Percentiles rank a stretch among this genome's conserved stretches.
Conservation (phyloP, 2,113 vertebrate genomes). For the Silurus asotus region DNA sequence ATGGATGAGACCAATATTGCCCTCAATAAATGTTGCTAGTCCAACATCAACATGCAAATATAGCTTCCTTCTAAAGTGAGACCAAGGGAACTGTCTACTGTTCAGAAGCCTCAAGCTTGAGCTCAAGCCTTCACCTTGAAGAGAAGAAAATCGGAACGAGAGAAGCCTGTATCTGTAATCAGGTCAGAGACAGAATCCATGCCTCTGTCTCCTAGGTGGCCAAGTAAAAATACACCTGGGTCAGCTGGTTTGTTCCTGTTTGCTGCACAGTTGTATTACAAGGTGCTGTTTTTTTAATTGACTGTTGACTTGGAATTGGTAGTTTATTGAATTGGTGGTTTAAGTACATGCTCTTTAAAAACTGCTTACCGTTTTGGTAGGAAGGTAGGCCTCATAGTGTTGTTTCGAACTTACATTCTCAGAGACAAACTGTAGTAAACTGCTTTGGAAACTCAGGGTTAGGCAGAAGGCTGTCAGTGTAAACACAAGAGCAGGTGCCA, state of each 20-base stretch:
- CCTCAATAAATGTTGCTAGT: background rate
- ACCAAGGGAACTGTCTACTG: background rate
- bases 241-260: background rate
- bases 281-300: background rate
- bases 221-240: constrained; percentile 16
- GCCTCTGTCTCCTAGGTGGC: background rate
- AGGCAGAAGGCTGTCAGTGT: background rate
- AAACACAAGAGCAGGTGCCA: constrained; percentile 25
- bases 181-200: constrained; percentile 27
- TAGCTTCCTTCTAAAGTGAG: background rate
- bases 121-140: constrained; percentile 5
- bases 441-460: background rate
- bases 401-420: background rate
- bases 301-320: background rate
- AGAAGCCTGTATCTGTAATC: background rate
- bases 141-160: constrained; percentile 10
- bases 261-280: background rate
- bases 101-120: background rate
- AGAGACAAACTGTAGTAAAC: background rate
- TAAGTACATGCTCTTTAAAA: constrained; percentile 2
- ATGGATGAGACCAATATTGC: background rate
- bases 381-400: background rate
- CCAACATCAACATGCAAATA: constrained; percentile 6
- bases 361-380: background rate
- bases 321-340: constrained; percentile 1